A percentile compares a stretch with the other conserved stretches of the same genome.
Conservation (phyloP, 2,888 invertebrate genomes). For the Chesias legatella region DNA sequence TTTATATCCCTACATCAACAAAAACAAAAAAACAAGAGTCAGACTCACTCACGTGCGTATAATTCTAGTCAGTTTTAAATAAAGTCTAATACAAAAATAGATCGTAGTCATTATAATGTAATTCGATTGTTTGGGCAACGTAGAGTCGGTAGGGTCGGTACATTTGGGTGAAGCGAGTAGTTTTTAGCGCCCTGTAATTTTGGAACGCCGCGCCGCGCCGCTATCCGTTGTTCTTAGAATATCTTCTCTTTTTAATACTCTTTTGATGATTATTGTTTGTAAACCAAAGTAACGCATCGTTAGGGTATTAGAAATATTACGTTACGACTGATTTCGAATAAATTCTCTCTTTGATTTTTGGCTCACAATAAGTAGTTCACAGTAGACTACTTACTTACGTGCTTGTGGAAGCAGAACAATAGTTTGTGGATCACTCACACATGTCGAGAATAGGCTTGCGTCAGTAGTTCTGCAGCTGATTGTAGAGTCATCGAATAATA, state of each 20-base stretch:
- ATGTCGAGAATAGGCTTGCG: no score
- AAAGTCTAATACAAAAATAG: conserved; percentile 29
- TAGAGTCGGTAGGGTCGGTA: conserved; percentile 32
- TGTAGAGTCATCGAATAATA: no score
- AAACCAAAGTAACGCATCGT: neutral
- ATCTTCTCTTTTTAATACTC: conserved; percentile 28
- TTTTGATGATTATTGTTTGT: conserved; percentile 13
- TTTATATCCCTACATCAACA: conserved; percentile 3
- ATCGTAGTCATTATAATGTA: conserved; percentile 62
- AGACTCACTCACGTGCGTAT: conserved; percentile 19
- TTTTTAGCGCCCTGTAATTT: conserved; percentile 69
- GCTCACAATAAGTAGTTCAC: no score
- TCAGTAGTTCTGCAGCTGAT: no score
- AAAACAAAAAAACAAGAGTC: conserved; percentile 9
- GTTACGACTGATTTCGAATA: no score
- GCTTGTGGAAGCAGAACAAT: no score
- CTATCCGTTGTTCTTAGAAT: conserved; percentile 53
- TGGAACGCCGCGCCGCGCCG: conserved; percentile 43
- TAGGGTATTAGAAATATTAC: no score
- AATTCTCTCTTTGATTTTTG: no score
- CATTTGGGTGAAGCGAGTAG: conserved; percentile 57
- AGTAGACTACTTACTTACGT: no score
- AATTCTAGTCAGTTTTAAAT: conserved; percentile 20
- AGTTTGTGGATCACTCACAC: no score
- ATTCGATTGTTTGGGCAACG: conserved; percentile 74